Evolutionary conservation across 1,140 invertebrate genomes (phyloP).

Genomic region (Wiebesia pumilae): DNA sequence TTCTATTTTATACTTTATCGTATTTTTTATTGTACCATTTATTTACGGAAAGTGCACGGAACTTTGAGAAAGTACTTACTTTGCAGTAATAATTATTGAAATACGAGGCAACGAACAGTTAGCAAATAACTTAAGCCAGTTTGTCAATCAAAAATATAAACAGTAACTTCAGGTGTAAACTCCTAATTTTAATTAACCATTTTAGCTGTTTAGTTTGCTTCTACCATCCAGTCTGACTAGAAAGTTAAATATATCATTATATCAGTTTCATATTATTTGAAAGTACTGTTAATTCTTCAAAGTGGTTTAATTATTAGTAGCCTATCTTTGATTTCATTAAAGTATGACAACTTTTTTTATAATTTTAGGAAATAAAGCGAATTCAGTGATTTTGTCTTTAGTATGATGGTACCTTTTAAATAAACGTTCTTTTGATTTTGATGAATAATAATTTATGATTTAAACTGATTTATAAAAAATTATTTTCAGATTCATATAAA

Average conservation of each 20-base stretch:
- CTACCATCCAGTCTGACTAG: background rate
- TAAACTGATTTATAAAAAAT: no score
- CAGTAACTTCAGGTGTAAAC: background rate
- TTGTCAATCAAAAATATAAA: background rate
- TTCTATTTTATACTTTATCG: background rate
- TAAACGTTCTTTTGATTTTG: no score
- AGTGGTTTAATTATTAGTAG: no score
- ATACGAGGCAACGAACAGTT: background rate
- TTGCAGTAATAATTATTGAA: background rate
- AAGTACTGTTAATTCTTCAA: background rate
- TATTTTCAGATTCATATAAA: no score
- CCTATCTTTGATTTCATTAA: no score
- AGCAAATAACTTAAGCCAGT: background rate
- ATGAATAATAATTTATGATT: no score
- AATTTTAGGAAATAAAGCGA: no score
- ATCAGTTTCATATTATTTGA: background rate
- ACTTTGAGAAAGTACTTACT: background rate
- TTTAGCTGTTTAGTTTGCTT: background rate
- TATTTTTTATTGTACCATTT: background rate
- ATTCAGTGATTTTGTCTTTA: no score
- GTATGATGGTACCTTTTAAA: no score
- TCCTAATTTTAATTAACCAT: background rate
- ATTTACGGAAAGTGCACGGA: background rate
- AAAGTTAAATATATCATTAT: slow-evolving; percentile 6
- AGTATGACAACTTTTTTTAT: no score